Conservation (phyloP, 2,888 invertebrate genomes). For the Ichneumoninae sp. region DNA sequence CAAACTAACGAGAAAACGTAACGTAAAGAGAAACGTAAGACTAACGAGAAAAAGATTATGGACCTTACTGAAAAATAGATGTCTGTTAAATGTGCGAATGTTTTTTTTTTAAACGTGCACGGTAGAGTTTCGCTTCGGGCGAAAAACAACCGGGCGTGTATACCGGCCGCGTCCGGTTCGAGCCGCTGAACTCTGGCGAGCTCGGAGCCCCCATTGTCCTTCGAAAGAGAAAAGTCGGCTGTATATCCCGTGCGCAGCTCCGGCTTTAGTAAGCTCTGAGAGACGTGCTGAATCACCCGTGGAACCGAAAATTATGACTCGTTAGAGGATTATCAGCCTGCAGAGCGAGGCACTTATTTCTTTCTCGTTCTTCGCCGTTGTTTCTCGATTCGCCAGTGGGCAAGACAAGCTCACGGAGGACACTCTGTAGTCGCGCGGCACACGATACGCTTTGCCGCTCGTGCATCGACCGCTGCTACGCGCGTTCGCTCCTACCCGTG, state of each 20-base stretch:
- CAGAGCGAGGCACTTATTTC: conserved; percentile 21
- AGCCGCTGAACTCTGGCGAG: conserved; percentile 9
- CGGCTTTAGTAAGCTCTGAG: conserved; percentile 12
- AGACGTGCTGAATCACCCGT: conserved; percentile 30
- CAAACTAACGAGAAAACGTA: no score
- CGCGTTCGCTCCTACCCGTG: conserved; percentile 47
- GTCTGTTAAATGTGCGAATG: background rate
- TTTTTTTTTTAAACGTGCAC: background rate
- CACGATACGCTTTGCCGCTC: conserved; percentile 49
- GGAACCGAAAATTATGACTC: conserved; percentile 49
- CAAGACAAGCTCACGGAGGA: conserved; percentile 48
- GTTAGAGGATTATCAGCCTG: conserved; percentile 48
- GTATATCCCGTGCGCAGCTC: background rate
- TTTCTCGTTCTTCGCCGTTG: background rate
- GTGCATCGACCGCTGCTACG: conserved; percentile 46
- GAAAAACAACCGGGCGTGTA: conserved; percentile 5
- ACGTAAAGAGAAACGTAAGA: no score
- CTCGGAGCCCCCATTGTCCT: conserved; percentile 10
- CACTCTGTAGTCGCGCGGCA: conserved; percentile 26
- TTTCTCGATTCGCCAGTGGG: conserved; percentile 21
- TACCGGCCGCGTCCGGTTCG: conserved; percentile 2
- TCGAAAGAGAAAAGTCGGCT: background rate
- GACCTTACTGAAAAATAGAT: background rate
- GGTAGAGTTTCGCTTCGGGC: background rate
- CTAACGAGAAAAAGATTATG: no score